phyloP scores from a whole-genome alignment of 2,113 vertebrate genomes.

The Bufo gargarizans region DNA sequence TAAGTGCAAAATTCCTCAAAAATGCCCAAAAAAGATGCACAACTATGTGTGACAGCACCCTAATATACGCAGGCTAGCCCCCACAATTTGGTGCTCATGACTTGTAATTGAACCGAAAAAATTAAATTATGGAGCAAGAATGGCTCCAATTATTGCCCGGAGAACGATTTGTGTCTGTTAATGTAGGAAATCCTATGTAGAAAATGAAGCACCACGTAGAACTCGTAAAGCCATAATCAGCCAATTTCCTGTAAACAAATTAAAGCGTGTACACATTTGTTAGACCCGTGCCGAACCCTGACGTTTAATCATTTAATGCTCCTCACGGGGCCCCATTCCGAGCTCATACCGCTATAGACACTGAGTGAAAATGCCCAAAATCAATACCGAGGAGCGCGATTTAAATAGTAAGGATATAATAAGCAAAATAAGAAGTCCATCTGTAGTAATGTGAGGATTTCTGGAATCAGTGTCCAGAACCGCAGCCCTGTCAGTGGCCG shows the following conservation, averaged over 20 bases:
- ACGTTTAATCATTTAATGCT: conserved; percentile 21
- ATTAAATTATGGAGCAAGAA: not conserved
- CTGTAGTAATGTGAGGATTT: not conserved
- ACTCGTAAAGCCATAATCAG: not conserved
- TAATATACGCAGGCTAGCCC: not conserved
- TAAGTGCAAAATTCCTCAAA: no score
- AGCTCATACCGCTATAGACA: not conserved
- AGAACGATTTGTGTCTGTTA: not conserved
- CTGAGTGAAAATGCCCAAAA: not conserved
- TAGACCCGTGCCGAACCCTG: conserved; percentile 4
- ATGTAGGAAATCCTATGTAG: not conserved
- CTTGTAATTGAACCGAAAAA: not conserved
- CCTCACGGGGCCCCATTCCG: not conserved
- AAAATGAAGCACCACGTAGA: not conserved
- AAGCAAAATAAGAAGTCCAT: not conserved
- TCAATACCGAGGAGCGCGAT: not conserved
- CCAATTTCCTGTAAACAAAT: conserved; percentile 23
- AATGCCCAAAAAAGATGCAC: no score
- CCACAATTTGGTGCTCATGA: not conserved
- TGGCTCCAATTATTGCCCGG: not conserved
- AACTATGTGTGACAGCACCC: no score
- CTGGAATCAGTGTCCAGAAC: not conserved
- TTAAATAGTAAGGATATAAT: not conserved
- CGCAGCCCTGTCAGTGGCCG: not conserved
- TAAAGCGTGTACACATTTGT: conserved; percentile 9